These are phyloP conservation scores for Caenorhabditis drosophilae DNA, from an alignment of 2,888 invertebrate genomes.

Conservation along the genomic window DNA sequence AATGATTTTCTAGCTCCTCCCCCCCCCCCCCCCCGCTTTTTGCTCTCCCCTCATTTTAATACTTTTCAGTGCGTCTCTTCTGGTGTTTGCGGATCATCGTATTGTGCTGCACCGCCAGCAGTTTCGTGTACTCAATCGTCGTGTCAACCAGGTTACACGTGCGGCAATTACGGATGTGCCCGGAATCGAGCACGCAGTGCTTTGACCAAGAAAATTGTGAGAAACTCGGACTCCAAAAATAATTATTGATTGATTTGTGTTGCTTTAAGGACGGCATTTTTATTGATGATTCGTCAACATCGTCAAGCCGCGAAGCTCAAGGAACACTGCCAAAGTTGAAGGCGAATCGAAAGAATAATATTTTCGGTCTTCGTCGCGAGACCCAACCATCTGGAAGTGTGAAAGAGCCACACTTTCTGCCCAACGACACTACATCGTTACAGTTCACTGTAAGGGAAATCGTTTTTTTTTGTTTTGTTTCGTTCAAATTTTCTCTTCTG, in stretches of 20 bases:
- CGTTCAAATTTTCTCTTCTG: conserved; percentile 7
- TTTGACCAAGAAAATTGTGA: conserved; percentile 57
- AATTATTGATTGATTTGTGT: too few species aligned
- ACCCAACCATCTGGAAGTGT: too few species aligned
- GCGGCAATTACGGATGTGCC: conserved; percentile 67
- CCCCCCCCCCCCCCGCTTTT: too few species aligned
- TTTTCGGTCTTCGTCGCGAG: conserved; percentile 43
- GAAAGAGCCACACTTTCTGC: too few species aligned
- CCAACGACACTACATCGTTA: too few species aligned
- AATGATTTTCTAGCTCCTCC: too few species aligned
- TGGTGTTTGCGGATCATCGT: conserved; percentile 61
- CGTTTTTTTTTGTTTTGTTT: not conserved
- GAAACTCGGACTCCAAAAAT: too few species aligned
- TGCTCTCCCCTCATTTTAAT: too few species aligned
- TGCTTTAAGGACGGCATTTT: conserved; percentile 49
- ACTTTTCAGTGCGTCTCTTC: conserved; percentile 54
- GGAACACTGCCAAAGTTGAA: conserved; percentile 17
- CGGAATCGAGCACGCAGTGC: conserved; percentile 61
- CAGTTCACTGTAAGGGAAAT: too few species aligned
- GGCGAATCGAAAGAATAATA: conserved; percentile 31
- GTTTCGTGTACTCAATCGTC: conserved; percentile 39
- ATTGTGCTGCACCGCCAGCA: conserved; percentile 51
- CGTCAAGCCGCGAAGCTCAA: conserved; percentile 1
- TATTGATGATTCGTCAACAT: conserved; percentile 32
- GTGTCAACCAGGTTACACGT: conserved; percentile 65